phyloP scores from a whole-genome alignment of 2,888 invertebrate genomes.

The Eulithis prunata region DNA sequence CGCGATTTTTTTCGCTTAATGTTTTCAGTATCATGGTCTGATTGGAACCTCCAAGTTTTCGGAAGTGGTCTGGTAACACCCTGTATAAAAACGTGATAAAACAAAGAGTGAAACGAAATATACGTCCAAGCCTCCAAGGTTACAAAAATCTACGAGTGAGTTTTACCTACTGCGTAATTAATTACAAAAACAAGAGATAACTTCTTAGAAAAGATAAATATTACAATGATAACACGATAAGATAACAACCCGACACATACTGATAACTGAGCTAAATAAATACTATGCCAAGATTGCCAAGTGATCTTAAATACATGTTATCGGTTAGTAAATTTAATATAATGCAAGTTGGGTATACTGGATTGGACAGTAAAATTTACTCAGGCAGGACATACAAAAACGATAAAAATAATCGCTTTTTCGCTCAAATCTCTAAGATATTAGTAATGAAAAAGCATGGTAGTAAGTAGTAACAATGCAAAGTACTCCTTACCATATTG shows the following conservation, averaged over 20 bases:
- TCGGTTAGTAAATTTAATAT: slow-evolving; percentile 2
- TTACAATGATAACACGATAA: slow-evolving; percentile 4
- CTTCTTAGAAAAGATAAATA: slow-evolving; percentile 9
- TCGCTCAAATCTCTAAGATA: too few species aligned
- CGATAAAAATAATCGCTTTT: too few species aligned
- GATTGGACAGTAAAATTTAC: too few species aligned
- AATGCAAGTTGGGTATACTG: too few species aligned
- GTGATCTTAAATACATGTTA: slow-evolving; percentile 26
- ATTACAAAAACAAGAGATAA: slow-evolving; percentile 16
- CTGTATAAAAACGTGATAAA: too few species aligned
- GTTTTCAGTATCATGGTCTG: too few species aligned
- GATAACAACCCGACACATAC: slow-evolving; percentile 20
- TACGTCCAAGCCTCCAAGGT: slow-evolving; percentile 9
- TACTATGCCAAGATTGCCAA: slow-evolving; percentile 2
- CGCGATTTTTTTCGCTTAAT: too few species aligned
- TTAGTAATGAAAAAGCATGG: too few species aligned
- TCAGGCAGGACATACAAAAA: too few species aligned
- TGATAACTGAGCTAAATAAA: slow-evolving; percentile 3
- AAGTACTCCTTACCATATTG: slow-evolving; percentile 14
- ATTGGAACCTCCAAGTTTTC: too few species aligned
- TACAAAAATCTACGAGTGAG: slow-evolving; percentile 8
- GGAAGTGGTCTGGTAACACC: too few species aligned
- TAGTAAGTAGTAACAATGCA: too few species aligned
- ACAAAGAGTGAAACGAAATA: not conserved
- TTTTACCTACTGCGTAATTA: not conserved